Evolutionary conservation across 2,888 invertebrate genomes (phyloP).

Genomic region (Hydrotaea cyrtoneurina): DNA sequence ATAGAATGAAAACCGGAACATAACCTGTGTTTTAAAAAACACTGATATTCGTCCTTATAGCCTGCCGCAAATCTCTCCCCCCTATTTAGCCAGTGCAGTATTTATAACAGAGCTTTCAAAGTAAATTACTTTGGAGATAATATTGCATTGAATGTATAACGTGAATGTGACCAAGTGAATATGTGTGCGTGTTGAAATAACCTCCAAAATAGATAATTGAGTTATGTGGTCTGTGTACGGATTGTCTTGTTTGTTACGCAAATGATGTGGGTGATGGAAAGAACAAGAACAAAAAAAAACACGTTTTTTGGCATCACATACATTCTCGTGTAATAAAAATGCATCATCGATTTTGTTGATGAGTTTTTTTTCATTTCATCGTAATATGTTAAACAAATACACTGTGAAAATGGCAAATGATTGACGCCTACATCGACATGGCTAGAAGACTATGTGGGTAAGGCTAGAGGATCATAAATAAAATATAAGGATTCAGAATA

Average conservation of each 20-base stretch:
- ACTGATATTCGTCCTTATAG: too few relatives aligned
- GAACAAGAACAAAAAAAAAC: not conserved
- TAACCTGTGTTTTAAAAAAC: too few relatives aligned
- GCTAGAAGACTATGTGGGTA: too few relatives aligned
- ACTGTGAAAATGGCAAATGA: not conserved
- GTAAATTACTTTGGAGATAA: slow-evolving; percentile 24
- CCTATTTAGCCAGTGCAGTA: not conserved
- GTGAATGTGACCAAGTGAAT: not conserved
- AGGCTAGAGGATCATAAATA: too few relatives aligned
- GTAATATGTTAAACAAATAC: not conserved
- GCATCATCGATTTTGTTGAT: slow-evolving; percentile 53
- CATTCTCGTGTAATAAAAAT: slow-evolving; percentile 37
- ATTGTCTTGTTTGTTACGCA: slow-evolving; percentile 2
- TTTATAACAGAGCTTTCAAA: slow-evolving; percentile 8
- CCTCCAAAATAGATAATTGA: slow-evolving; percentile 64
- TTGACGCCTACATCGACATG: too few relatives aligned
- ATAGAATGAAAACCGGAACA: too few relatives aligned
- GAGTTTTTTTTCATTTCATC: not conserved
- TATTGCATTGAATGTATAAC: not conserved
- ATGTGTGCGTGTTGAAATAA: slow-evolving; percentile 58
- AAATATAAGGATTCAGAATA: too few relatives aligned
- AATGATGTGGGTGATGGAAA: slow-evolving; percentile 44
- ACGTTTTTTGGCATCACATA: slow-evolving; percentile 42
- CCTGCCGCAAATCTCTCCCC: not conserved
- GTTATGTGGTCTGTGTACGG: slow-evolving; percentile 23